Percentiles rank a stretch among this genome's conserved stretches.
phyloP scores from a whole-genome alignment of 1,140 invertebrate species.

The Drosophila sturtevanti region DNA sequence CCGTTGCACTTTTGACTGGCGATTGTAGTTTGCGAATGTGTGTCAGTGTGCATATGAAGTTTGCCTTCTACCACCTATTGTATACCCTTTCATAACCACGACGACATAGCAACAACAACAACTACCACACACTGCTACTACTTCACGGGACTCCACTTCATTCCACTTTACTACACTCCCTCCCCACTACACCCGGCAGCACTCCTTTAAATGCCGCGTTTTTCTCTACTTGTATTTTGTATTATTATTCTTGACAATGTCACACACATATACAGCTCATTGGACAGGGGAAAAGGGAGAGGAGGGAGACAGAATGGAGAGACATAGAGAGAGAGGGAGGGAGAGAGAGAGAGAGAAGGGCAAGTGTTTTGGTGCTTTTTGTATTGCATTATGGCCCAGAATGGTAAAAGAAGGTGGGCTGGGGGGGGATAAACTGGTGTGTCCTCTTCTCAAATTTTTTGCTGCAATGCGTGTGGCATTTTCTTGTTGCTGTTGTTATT shows the following conservation, averaged over 20 bases:
- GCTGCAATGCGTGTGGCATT: constrained; percentile 55
- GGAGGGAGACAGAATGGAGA: not conserved
- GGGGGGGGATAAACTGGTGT: not conserved
- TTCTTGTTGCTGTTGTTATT: constrained; percentile 25
- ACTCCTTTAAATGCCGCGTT: too few species aligned
- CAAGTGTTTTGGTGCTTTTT: constrained; percentile 51
- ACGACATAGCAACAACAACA: too few species aligned
- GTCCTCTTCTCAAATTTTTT: constrained; percentile 25
- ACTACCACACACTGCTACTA: too few species aligned
- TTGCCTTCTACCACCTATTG: not conserved
- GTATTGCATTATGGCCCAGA: constrained; percentile 35
- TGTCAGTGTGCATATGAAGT: constrained; percentile 26
- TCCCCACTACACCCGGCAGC: too few species aligned
- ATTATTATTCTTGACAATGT: constrained; percentile 47
- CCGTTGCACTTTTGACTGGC: constrained; percentile 35
- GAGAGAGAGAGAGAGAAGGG: not conserved
- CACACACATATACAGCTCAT: constrained; percentile 35
- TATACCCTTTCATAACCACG: not conserved
- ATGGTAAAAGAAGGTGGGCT: not conserved
- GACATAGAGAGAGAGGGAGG: not conserved
- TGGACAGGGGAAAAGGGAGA: not conserved
- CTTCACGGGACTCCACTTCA: not conserved
- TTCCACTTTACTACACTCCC: too few species aligned
- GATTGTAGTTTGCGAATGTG: constrained; percentile 30
- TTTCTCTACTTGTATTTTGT: constrained; percentile 17